phyloP scores from a whole-genome alignment of 2,113 vertebrate genomes.

The Gobius niger region DNA sequence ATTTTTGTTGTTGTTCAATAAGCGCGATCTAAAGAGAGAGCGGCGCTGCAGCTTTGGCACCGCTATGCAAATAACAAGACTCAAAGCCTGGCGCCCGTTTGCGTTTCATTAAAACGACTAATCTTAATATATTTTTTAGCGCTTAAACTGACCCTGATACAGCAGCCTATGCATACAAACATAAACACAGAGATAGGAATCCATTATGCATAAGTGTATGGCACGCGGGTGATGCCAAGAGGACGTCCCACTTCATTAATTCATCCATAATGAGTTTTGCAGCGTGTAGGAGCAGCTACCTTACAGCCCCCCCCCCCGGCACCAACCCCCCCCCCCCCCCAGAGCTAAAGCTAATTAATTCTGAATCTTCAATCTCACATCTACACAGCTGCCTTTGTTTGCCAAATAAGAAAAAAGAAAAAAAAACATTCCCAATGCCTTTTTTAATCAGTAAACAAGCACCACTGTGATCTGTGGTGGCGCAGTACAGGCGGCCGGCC shows the following conservation, averaged over 20 bases:
- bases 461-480: not conserved
- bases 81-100: too few relatives aligned
- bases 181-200: conserved; percentile 64
- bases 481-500: not conserved
- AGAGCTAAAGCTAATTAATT: conserved; percentile 72
- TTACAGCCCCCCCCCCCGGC: conserved; percentile 52
- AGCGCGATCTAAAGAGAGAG: conserved; percentile 36
- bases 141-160: conserved; percentile 28
- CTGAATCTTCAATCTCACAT: conserved; percentile 68
- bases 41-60: not conserved
- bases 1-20: not conserved
- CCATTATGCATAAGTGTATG: conserved; percentile 71
- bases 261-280: conserved; percentile 76
- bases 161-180: conserved; percentile 4
- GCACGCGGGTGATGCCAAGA: conserved; percentile 67
- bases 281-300: conserved; percentile 69
- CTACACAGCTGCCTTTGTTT: conserved; percentile 70
- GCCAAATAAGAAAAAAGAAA: conserved; percentile 29
- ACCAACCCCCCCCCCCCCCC: conserved; percentile 12
- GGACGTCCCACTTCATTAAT: conserved; percentile 75
- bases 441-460: not conserved
- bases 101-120: not conserved
- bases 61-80: conserved; percentile 38
- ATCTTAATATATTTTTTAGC: not conserved
- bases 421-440: conserved; percentile 4